phyloP scores from a whole-genome alignment of 2,888 invertebrate species.

The Lasius platythorax region DNA sequence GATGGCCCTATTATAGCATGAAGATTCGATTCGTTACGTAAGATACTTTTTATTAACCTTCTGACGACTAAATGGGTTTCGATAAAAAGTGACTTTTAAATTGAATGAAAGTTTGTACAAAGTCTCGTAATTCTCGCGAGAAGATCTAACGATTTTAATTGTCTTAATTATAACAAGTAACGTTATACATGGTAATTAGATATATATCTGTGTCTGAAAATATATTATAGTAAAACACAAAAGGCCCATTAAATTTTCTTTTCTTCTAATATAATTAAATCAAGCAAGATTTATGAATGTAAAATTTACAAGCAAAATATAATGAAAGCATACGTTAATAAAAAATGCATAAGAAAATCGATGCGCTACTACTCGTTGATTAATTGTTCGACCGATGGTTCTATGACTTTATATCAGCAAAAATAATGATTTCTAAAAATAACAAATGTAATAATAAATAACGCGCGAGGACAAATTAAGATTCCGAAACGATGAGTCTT shows the following conservation, averaged over 20 bases:
- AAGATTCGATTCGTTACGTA: not conserved
- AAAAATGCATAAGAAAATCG: not conserved
- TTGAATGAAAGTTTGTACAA: not conserved
- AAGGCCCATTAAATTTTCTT: not conserved
- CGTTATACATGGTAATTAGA: too few species aligned
- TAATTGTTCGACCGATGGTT: not conserved
- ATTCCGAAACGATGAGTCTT: not conserved
- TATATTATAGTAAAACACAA: not conserved
- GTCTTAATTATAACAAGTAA: too few species aligned
- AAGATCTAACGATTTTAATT: not conserved
- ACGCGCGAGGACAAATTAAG: not conserved
- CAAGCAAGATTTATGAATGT: not conserved
- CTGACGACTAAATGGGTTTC: not conserved
- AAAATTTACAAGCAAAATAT: not conserved
- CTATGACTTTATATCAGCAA: not conserved
- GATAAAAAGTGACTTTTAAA: not conserved
- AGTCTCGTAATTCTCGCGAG: not conserved
- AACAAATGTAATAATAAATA: not conserved
- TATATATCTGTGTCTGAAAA: too few species aligned
- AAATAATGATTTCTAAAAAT: not conserved
- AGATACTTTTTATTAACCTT: not conserved
- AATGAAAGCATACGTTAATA: not conserved
- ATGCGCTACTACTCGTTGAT: not conserved
- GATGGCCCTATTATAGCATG: not conserved
- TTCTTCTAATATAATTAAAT: not conserved